Percentiles rank a stretch among this genome's conserved stretches.
phyloP scores from a whole-genome alignment of 2,113 vertebrate species.

The Hymenochirus boettgeri region DNA sequence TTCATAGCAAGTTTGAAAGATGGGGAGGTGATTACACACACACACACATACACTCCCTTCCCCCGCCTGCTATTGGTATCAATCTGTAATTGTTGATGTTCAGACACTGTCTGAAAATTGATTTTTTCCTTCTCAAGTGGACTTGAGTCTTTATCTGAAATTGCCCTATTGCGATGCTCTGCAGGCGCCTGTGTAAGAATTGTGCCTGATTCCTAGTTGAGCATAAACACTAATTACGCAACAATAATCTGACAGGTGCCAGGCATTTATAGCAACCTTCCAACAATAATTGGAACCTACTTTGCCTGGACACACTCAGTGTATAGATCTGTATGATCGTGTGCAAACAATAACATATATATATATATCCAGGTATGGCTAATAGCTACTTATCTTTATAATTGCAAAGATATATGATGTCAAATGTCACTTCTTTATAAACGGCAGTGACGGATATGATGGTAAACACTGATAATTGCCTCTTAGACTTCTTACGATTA shows the following conservation, averaged over 20 bases:
- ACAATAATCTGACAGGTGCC: conserved; percentile 1
- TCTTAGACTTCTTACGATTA: no score
- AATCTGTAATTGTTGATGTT: conserved; percentile 13
- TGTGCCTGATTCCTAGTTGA: background rate
- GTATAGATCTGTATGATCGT: background rate
- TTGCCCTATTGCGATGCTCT: conserved; percentile 13
- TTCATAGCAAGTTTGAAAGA: background rate
- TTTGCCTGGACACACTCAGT: background rate
- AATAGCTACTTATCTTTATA: no score
- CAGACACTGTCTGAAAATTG: conserved; percentile 33
- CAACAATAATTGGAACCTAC: background rate
- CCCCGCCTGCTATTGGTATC: background rate
- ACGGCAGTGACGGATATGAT: no score
- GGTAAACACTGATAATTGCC: no score
- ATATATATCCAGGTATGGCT: no score
- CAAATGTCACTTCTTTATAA: no score
- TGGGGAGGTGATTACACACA: no score
- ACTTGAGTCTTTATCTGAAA: conserved; percentile 21
- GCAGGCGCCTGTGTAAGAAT: conserved; percentile 14
- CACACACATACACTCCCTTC: conserved; percentile 10
- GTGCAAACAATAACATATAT: no score
- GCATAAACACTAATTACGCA: conserved; percentile 11
- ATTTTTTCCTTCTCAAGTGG: conserved; percentile 37
- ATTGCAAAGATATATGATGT: no score
- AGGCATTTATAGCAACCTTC: background rate